Percentiles rank a stretch among this genome's conserved stretches.
These are phyloP conservation scores for Cebidichthys violaceus DNA, from an alignment of 2,113 vertebrate species.

Conservation along the genomic window DNA sequence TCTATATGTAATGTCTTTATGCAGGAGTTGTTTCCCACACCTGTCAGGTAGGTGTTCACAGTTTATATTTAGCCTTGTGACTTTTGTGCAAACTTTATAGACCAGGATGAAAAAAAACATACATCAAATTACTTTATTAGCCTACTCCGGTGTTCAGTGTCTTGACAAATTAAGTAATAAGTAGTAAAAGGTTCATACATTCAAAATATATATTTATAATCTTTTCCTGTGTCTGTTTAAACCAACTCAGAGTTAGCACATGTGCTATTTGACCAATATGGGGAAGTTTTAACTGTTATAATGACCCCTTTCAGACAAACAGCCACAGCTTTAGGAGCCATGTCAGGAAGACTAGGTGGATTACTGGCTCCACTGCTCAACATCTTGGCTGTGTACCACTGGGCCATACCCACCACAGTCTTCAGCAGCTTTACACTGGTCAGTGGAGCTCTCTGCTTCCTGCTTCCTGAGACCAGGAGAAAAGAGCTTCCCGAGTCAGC, in stretches of 20 bases:
- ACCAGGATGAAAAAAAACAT: background rate
- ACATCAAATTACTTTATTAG: background rate
- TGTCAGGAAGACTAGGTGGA: slow-evolving; percentile 54
- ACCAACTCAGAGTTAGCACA: background rate
- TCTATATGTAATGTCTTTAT: slow-evolving; percentile 47
- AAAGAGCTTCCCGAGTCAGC: too few relatives aligned
- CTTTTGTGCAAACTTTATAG: background rate
- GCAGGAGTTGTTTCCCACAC: slow-evolving; percentile 73
- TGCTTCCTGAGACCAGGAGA: too few relatives aligned
- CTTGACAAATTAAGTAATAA: background rate
- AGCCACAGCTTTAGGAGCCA: slow-evolving; percentile 77
- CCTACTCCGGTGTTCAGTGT: background rate
- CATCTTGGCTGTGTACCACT: slow-evolving; percentile 72
- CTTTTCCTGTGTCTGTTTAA: too few relatives aligned
- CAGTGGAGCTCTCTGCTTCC: too few relatives aligned
- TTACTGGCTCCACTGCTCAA: slow-evolving; percentile 78
- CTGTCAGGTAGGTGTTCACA: slow-evolving; percentile 54
- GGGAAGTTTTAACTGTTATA: too few relatives aligned
- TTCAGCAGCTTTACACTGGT: too few relatives aligned
- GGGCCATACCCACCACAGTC: slow-evolving; percentile 69
- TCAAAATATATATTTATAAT: too few relatives aligned
- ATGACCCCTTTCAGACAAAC: slow-evolving; percentile 76
- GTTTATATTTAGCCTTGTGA: background rate
- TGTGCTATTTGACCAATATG: background rate
- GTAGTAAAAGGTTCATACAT: too few relatives aligned